phyloP scores from a whole-genome alignment of 2,113 vertebrate species.

The Carassius auratus region DNA sequence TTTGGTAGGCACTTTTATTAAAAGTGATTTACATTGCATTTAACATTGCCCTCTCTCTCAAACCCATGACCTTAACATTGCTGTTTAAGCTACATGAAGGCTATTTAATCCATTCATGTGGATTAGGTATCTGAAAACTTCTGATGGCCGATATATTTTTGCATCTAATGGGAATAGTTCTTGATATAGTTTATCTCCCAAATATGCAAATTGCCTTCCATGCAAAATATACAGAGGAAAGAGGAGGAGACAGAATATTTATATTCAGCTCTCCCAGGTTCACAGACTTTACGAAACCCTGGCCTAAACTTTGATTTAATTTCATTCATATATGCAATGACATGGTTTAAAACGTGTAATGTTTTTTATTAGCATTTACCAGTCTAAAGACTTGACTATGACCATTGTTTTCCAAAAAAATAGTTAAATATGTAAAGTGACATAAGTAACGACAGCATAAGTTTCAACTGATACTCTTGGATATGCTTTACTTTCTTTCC shows the following conservation, averaged over 20 bases:
- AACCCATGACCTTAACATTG: too few relatives aligned
- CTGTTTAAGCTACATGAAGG: background rate
- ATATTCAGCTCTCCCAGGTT: background rate
- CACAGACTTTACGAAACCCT: background rate
- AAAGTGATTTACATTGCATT: too few relatives aligned
- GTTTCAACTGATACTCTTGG: background rate
- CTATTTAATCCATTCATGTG: background rate
- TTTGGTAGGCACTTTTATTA: too few relatives aligned
- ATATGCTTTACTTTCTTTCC: background rate
- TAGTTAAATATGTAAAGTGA: background rate
- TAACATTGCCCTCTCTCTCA: too few relatives aligned
- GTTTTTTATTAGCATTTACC: background rate
- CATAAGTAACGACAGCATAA: background rate
- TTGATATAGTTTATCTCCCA: conserved; percentile 16
- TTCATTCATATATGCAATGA: background rate
- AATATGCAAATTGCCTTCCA: conserved; percentile 36
- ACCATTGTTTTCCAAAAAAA: background rate
- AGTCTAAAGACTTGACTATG: background rate
- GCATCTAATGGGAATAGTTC: background rate
- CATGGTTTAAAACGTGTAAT: background rate
- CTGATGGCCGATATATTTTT: background rate
- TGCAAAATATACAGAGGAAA: conserved; percentile 38
- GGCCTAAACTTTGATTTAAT: background rate
- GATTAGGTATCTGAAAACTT: background rate
- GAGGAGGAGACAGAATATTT: background rate